These are phyloP conservation scores for Phallusia fumigata DNA, from an alignment of 23 tunicate genomes.

Conservation along the genomic window DNA sequence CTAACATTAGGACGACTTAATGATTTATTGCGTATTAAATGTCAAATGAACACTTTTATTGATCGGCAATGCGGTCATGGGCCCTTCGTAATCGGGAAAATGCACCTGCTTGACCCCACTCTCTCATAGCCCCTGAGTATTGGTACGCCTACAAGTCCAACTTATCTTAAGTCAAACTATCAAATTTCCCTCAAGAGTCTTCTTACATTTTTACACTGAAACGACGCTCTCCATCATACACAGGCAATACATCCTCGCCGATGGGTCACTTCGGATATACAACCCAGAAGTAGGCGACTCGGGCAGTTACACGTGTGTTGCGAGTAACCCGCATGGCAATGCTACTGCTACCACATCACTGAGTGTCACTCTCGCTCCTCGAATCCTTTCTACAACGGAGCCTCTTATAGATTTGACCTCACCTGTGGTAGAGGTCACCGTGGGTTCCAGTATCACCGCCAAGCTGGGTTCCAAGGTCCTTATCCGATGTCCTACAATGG, in stretches of 20 bases:
- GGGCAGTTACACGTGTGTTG: constrained; percentile 74
- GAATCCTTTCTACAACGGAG: constrained; percentile 54
- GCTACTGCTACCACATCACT: constrained; percentile 46
- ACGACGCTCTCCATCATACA: neutral
- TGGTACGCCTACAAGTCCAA: too few relatives aligned
- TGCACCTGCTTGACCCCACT: too few relatives aligned
- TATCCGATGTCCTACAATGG: constrained; percentile 74
- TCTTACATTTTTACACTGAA: neutral
- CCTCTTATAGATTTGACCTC: constrained; percentile 41
- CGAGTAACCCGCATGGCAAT: constrained; percentile 52
- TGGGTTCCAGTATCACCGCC: constrained; percentile 76
- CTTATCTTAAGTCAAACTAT: too few relatives aligned
- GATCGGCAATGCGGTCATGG: too few relatives aligned
- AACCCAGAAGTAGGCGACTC: constrained; percentile 49
- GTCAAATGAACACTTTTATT: too few relatives aligned
- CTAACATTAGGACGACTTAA: too few relatives aligned
- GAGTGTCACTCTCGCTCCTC: constrained; percentile 64
- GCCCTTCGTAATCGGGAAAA: too few relatives aligned
- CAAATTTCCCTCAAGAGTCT: too few relatives aligned
- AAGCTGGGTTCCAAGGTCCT: constrained; percentile 56
- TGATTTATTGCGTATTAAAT: too few relatives aligned
- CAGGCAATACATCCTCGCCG: constrained; percentile 61
- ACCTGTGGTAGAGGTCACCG: constrained; percentile 33
- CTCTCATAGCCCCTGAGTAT: too few relatives aligned
- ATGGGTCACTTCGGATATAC: constrained; percentile 70